Percentiles rank a stretch among this genome's conserved stretches.
These are phyloP conservation scores for Coregonus ussuriensis DNA, from an alignment of 2,797 vertebrate species.

Conservation along the genomic window DNA sequence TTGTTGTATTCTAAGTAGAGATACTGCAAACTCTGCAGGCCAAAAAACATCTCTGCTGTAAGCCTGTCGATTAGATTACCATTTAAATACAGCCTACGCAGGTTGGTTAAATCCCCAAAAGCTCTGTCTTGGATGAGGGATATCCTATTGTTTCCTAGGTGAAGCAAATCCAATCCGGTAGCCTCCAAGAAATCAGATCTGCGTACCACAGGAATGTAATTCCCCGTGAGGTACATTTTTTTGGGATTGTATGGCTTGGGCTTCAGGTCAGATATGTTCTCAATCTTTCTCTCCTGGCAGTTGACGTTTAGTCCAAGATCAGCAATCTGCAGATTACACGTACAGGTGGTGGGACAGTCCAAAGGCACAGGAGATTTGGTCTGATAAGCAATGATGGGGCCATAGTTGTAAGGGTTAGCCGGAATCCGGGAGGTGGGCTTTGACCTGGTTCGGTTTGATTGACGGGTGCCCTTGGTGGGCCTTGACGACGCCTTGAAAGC, in stretches of 20 bases:
- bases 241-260: constrained; percentile 99
- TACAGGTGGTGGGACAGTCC: constrained; percentile 97
- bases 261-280: constrained; percentile 94
- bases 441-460: constrained; percentile 88
- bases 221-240: constrained; percentile 98
- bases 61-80: constrained; percentile 96
- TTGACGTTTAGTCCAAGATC: constrained; percentile 98
- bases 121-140: constrained; percentile 92
- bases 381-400: constrained; percentile 97
- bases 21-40: constrained; percentile 95
- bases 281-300: constrained; percentile 98
- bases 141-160: constrained; percentile 98
- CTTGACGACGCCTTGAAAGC: constrained; percentile 91
- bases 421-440: constrained; percentile 90
- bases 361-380: constrained; percentile 99
- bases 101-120: constrained; percentile 95
- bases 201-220: constrained; percentile 92
- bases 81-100: constrained; percentile 95
- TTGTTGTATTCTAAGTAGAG: constrained; percentile 98
- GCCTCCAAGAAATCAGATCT: constrained; percentile 94
- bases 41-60: constrained; percentile 90
- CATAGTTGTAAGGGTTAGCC: constrained; percentile 91
- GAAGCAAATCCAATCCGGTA: constrained; percentile 94
- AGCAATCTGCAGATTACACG: constrained; percentile 97
- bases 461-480: constrained; percentile 92